A percentile compares a stretch with the other conserved stretches of the same genome.
phyloP scores from a whole-genome alignment of 2,888 invertebrate genomes.

The Lasioglossum villosulum region DNA sequence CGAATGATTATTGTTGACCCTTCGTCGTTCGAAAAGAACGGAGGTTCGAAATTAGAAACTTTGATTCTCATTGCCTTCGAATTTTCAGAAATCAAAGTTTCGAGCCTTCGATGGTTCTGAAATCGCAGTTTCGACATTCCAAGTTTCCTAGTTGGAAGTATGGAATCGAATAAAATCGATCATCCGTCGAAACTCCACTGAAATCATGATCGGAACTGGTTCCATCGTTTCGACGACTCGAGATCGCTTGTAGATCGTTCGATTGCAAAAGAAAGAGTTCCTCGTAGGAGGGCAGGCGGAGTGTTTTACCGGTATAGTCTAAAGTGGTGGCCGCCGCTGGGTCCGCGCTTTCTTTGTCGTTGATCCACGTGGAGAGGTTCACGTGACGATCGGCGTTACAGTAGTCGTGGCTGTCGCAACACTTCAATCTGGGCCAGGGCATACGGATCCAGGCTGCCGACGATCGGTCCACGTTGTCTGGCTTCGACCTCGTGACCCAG shows the following conservation, averaged over 20 bases:
- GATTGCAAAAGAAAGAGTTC: background rate
- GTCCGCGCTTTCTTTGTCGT: constrained; percentile 25
- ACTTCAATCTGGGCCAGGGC: constrained; percentile 75
- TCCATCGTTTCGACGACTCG: background rate
- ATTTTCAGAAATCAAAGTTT: no score
- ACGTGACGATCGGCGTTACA: constrained; percentile 73
- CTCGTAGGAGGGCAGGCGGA: background rate
- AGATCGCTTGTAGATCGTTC: background rate
- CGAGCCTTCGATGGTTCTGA: no score
- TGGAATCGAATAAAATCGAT: background rate
- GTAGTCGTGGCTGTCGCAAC: constrained; percentile 78
- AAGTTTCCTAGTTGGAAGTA: no score
- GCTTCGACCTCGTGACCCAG: constrained; percentile 71
- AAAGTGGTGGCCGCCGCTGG: constrained; percentile 17
- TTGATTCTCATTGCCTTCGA: no score
- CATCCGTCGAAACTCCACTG: background rate
- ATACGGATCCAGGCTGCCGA: constrained; percentile 62
- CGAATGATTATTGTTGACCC: no score
- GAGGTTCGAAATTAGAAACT: no score
- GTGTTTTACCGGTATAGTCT: constrained; percentile 46
- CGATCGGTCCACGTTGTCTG: constrained; percentile 52
- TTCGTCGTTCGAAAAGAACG: no score
- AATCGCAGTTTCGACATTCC: no score
- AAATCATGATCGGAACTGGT: background rate
- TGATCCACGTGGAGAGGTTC: constrained; percentile 59